A percentile compares a stretch with the other conserved stretches of the same genome.
Evolutionary conservation across 2,888 invertebrate species (phyloP).

Genomic region (Platycheirus rosarum): DNA sequence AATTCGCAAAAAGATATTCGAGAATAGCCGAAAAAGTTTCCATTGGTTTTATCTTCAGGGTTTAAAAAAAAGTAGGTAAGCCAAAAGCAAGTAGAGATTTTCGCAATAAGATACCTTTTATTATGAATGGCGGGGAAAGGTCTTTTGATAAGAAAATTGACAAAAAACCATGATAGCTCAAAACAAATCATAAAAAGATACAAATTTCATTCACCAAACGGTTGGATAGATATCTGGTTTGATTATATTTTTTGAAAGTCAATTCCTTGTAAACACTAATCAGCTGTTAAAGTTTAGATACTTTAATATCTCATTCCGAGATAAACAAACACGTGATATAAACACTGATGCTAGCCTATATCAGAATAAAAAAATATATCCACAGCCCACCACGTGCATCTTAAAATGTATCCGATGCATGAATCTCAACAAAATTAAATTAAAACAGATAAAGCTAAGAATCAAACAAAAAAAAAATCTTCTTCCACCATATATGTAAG

Average conservation of each 20-base stretch:
- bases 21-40: constrained; percentile 16
- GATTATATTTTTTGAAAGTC: neutral
- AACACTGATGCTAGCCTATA: constrained; percentile 58
- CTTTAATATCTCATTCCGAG: neutral
- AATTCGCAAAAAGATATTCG: neutral
- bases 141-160: neutral
- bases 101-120: neutral
- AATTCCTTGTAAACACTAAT: constrained; percentile 47
- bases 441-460: constrained; percentile 4
- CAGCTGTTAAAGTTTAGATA: constrained; percentile 45
- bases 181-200: neutral
- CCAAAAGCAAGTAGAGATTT: neutral
- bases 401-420: constrained; percentile 64
- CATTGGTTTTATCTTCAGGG: constrained; percentile 7
- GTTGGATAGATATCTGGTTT: constrained; percentile 2
- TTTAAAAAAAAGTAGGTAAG: constrained; percentile 10
- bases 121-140: neutral
- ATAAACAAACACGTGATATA: constrained; percentile 47
- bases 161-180: neutral
- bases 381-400: constrained; percentile 32
- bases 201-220: constrained; percentile 25
- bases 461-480: neutral
- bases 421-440: constrained; percentile 61
- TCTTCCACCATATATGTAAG: neutral
- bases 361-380: constrained; percentile 1